Evolutionary conservation across 2,888 invertebrate species (phyloP), one percentile per base, ranked within the genome.

Genomic region (Agrotis exclamationis): DNA sequence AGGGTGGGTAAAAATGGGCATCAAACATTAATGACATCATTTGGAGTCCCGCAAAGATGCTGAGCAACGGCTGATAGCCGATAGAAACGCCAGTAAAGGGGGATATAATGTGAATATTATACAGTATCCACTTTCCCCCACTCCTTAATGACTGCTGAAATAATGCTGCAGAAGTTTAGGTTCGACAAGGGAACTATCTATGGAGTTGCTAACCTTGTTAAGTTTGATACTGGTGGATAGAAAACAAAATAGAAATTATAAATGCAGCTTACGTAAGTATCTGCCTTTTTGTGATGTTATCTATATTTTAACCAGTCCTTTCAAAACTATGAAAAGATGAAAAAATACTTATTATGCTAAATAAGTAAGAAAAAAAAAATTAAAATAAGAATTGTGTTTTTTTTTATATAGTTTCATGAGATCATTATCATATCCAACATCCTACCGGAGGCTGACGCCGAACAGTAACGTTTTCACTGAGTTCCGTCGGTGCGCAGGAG

Each of bases 81-180:
- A 95, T 94, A 92, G 93, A 93, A 90, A 87, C 89, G 89, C 89
- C 90, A 90, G 91, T 91, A 91, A 92, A 92, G 90, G 87, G 90
- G 89, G 80, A 77, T 89, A 88, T 95, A 95, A 96, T 95, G 95
- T 63, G 92, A 94, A 95, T 94, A 95, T 95, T 95, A 95, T 95
- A 93, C 95, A 92, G 93, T 91, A 87, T 87, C 86, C 84, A 86
- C 87, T 89, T 87, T 88, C 87, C 83, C 87, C 87, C 82, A 80
- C 83, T 86, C 82, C 84, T 80, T 80, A 74, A 69, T 80, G 70
- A 78, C 76, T 79, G 78, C 51, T 56, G 54, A 73, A 76, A 51
- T 33, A 68, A 60, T 63, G 18, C 16, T 20, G 33, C 83, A 76
- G 78, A 85, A 88, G 85, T 79, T 82, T 83, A 70, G 59, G 65